Percentiles rank a stretch among this genome's conserved stretches.
These are phyloP conservation scores for Phylloscopus whistleri DNA, from an alignment of 2,113 vertebrate species.

Conservation along the genomic window DNA sequence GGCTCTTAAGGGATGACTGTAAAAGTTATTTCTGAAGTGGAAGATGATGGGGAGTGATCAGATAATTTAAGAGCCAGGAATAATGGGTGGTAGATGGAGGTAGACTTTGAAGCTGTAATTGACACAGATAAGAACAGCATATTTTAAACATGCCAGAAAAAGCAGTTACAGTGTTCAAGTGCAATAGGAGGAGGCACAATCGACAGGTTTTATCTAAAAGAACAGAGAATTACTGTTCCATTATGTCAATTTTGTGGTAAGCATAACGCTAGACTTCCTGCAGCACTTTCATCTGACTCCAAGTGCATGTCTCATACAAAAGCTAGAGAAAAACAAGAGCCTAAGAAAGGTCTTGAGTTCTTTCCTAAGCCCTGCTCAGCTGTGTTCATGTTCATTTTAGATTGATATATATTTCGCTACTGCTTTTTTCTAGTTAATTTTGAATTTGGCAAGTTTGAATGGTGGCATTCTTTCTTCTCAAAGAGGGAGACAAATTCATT, in stretches of 20 bases:
- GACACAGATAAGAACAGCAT: background rate
- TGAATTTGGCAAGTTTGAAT: background rate
- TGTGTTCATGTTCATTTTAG: background rate
- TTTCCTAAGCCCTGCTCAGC: background rate
- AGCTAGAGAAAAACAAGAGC: background rate
- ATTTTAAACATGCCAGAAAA: slow-evolving; percentile 36
- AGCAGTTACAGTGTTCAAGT: background rate
- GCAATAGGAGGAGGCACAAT: slow-evolving; percentile 6
- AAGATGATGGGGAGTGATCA: background rate
- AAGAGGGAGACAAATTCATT: background rate
- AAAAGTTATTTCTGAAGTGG: background rate
- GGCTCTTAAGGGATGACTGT: background rate
- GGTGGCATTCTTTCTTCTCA: background rate
- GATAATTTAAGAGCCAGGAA: slow-evolving; percentile 5
- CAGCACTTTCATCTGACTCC: slow-evolving; percentile 30
- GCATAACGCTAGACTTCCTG: background rate
- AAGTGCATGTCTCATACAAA: background rate
- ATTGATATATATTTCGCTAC: background rate
- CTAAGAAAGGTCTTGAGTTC: background rate
- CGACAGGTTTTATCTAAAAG: slow-evolving; percentile 38
- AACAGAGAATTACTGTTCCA: slow-evolving; percentile 42
- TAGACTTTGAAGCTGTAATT: slow-evolving; percentile 36
- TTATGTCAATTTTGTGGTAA: slow-evolving; percentile 42
- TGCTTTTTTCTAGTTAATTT: background rate
- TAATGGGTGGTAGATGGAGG: background rate